These are phyloP conservation scores for Drosophila sucinea DNA, from an alignment of 1,140 invertebrate species.

Conservation along the genomic window DNA sequence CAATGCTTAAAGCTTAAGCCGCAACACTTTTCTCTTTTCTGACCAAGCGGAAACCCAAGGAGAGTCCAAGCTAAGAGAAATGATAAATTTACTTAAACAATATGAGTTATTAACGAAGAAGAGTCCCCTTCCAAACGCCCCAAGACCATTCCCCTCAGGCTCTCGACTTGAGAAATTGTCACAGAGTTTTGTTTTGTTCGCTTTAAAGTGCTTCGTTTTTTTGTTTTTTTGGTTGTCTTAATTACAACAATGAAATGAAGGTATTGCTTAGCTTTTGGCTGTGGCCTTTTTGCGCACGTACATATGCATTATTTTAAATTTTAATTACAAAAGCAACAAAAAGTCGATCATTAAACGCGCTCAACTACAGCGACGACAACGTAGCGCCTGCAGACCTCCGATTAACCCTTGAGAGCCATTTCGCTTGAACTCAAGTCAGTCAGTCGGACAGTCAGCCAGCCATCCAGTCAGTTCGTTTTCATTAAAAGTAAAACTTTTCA, in stretches of 20 bases:
- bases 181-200: background rate
- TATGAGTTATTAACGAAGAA: slow-evolving; percentile 55
- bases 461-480: slow-evolving; percentile 56
- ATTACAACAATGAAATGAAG: slow-evolving; percentile 29
- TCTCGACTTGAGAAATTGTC: slow-evolving; percentile 12
- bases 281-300: slow-evolving; percentile 52
- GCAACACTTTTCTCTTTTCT: slow-evolving; percentile 6
- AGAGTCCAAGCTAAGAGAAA: slow-evolving; percentile 30
- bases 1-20: background rate
- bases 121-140: too few relatives aligned
- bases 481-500: slow-evolving; percentile 75
- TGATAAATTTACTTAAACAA: slow-evolving; percentile 42
- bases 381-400: slow-evolving; percentile 67
- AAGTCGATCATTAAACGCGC: slow-evolving; percentile 39
- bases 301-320: slow-evolving; percentile 66
- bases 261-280: slow-evolving; percentile 7
- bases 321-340: slow-evolving; percentile 64
- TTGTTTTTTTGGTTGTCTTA: slow-evolving; percentile 24
- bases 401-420: slow-evolving; percentile 69
- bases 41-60: slow-evolving; percentile 35
- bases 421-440: slow-evolving; percentile 32
- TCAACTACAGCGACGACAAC: slow-evolving; percentile 45
- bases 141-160: background rate
- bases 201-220: slow-evolving; percentile 8
- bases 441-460: slow-evolving; percentile 19